These are phyloP conservation scores for Rhingia rostrata DNA, from an alignment of 2,888 invertebrate species.

Conservation along the genomic window DNA sequence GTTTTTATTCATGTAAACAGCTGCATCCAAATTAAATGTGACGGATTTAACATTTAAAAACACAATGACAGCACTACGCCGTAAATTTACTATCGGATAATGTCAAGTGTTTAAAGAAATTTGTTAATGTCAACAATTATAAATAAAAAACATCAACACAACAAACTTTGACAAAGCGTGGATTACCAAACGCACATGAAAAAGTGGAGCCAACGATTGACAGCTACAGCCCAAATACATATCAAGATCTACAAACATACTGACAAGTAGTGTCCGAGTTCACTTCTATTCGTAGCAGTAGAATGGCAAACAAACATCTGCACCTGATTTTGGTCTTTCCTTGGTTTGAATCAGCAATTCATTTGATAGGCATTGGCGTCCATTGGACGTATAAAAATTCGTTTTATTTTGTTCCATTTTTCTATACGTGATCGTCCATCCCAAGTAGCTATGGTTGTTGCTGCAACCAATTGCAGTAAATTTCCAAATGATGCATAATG, in stretches of 20 bases:
- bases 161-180: no score
- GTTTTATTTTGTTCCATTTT: slow-evolving; percentile 60
- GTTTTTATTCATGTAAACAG: slow-evolving; percentile 21
- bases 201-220: background rate
- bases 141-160: no score
- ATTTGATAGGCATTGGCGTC: slow-evolving; percentile 41
- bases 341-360: slow-evolving; percentile 32
- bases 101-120: no score
- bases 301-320: slow-evolving; percentile 13
- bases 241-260: slow-evolving; percentile 4
- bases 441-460: slow-evolving; percentile 28
- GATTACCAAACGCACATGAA: no score
- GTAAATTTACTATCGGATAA: no score
- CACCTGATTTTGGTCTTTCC: slow-evolving; percentile 40
- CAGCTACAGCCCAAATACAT: background rate
- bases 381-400: slow-evolving; percentile 32
- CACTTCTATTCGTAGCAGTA: background rate
- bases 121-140: no score
- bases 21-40: background rate
- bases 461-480: slow-evolving; percentile 40
- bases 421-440: slow-evolving; percentile 62
- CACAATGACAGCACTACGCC: no score
- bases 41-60: background rate
- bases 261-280: slow-evolving; percentile 13
- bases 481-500: slow-evolving; percentile 35